Evolutionary conservation across 2,888 invertebrate genomes (phyloP).

Genomic region (Mactromeris polynyma): DNA sequence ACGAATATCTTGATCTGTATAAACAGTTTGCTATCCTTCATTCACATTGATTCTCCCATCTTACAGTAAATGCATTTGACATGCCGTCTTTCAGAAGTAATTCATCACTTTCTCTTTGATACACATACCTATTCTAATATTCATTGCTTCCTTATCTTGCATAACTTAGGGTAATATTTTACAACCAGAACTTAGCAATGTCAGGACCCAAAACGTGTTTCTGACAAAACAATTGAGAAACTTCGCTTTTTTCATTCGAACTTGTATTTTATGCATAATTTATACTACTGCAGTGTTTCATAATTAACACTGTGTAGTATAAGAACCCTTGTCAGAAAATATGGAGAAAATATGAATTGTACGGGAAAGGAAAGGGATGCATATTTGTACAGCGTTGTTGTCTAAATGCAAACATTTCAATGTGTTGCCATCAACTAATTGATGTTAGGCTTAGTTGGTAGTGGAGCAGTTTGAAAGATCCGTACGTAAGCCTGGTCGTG

Average conservation of each 20-base stretch:
- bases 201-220: not conserved
- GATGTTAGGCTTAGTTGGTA: too few relatives aligned
- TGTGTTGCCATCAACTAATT: too few relatives aligned
- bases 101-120: not conserved
- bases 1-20: not conserved
- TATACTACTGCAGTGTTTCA: not conserved
- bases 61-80: not conserved
- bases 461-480: too few relatives aligned
- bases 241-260: not conserved
- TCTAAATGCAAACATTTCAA: too few relatives aligned
- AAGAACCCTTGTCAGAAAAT: too few relatives aligned
- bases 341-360: too few relatives aligned
- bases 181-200: not conserved
- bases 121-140: constrained; percentile 5
- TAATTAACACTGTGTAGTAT: not conserved
- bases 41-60: not conserved
- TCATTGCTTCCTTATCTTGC: not conserved
- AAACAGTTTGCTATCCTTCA: not conserved
- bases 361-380: too few relatives aligned
- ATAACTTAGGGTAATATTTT: not conserved
- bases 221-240: not conserved
- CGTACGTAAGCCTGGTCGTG: too few relatives aligned
- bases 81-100: not conserved
- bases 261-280: not conserved
- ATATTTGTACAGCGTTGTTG: too few relatives aligned